Evolutionary conservation across 1,140 invertebrate genomes (phyloP).

Genomic region (Pararge aegeria): DNA sequence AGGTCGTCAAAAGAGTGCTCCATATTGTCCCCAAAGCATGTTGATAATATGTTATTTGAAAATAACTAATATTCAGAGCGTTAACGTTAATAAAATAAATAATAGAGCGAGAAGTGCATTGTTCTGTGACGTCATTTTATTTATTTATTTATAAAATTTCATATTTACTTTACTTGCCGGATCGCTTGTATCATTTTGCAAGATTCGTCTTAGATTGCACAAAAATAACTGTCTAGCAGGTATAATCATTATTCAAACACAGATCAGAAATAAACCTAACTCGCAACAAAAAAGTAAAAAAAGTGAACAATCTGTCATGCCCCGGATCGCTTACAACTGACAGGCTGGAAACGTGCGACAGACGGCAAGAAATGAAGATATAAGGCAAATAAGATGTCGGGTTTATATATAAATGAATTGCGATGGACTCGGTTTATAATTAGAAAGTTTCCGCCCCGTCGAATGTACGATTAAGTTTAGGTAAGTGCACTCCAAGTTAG

Average conservation of each 20-base stretch:
- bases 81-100: no score
- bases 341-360: constrained; percentile 47
- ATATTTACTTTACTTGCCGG: no score
- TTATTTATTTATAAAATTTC: no score
- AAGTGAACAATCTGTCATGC: constrained; percentile 27
- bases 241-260: constrained; percentile 1
- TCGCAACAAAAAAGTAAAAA: constrained; percentile 17
- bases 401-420: not conserved
- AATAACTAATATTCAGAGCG: no score
- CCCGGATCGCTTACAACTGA: constrained; percentile 36
- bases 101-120: no score
- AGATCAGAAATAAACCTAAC: constrained; percentile 19
- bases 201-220: not conserved
- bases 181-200: no score
- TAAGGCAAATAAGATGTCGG: constrained; percentile 18
- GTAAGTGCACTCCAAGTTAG: no score
- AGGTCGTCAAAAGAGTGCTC: no score
- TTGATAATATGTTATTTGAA: no score
- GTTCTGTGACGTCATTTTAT: no score
- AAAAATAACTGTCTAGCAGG: not conserved
- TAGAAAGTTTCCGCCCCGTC: not conserved
- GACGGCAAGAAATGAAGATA: constrained; percentile 32
- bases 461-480: no score
- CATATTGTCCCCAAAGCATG: no score
- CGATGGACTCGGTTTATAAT: not conserved